Percentiles rank a stretch among this genome's conserved stretches.
phyloP scores from a whole-genome alignment of 2,797 vertebrate species.

The Taenioides sp. region DNA sequence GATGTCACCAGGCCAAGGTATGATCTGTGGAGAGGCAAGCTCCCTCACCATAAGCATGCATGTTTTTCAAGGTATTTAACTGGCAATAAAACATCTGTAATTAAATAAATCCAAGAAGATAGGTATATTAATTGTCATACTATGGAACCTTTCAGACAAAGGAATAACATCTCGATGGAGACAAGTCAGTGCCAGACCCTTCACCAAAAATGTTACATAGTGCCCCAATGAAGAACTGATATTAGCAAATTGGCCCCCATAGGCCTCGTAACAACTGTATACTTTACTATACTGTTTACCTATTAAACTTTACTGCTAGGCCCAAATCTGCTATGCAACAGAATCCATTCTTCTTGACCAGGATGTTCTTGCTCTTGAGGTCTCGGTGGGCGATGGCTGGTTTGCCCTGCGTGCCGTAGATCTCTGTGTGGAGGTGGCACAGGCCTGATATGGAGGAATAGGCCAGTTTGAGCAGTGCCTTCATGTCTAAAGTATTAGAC shows the following conservation, averaged over 20 bases:
- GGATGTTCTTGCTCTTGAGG: constrained; percentile 97
- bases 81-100: no score
- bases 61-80: not conserved
- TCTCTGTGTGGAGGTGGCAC: constrained; percentile 95
- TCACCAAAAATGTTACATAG: no score
- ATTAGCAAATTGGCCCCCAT: not conserved
- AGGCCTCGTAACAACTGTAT: not conserved
- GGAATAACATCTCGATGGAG: no score
- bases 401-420: constrained; percentile 96
- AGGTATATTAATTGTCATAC: no score
- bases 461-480: constrained; percentile 89
- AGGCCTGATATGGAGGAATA: constrained; percentile 93
- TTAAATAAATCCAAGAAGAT: not conserved
- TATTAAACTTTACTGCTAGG: constrained; percentile 95
- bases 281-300: constrained; percentile 61
- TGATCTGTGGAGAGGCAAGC: no score
- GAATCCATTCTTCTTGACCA: constrained; percentile 94
- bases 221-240: not conserved
- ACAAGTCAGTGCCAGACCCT: no score
- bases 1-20: no score
- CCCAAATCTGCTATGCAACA: constrained; percentile 97
- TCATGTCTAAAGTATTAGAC: constrained; percentile 90
- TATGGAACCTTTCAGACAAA: no score
- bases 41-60: not conserved
- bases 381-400: constrained; percentile 95